Evolutionary conservation across 2,113 vertebrate species (phyloP).

Genomic region (Motacilla tschutschensis): DNA sequence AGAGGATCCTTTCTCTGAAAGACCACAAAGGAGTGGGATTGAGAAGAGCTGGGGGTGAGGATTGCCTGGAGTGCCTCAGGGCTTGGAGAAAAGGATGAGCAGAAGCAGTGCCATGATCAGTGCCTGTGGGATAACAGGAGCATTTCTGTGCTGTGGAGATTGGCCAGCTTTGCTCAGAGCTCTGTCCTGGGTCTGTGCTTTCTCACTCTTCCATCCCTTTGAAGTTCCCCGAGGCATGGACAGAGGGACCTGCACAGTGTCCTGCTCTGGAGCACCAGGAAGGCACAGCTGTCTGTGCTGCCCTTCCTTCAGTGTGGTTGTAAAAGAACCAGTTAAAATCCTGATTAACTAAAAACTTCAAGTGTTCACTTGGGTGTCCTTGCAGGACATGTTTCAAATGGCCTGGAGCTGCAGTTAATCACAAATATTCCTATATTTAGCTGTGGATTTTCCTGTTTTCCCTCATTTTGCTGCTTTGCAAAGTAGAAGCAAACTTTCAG

Average conservation of each 20-base stretch:
- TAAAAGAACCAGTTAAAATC: not conserved
- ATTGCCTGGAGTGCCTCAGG: not conserved
- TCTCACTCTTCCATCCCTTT: not conserved
- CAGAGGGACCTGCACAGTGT: not conserved
- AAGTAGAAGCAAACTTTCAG: not conserved
- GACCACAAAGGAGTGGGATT: not conserved
- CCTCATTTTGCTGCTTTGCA: not conserved
- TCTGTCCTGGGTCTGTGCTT: not conserved
- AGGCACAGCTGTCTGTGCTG: not conserved
- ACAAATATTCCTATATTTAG: not conserved
- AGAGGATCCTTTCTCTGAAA: not conserved
- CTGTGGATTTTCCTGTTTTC: not conserved
- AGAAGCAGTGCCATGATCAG: fast-evolving
- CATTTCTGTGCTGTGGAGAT: not conserved
- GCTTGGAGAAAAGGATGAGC: not conserved
- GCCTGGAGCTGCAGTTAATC: not conserved
- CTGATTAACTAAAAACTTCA: not conserved
- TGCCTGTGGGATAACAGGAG: not conserved
- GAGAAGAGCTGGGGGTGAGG: not conserved
- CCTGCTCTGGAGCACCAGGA: not conserved
- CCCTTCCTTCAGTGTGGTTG: not conserved
- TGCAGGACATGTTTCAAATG: not conserved
- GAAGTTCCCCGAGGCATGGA: not conserved
- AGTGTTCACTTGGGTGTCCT: not conserved
- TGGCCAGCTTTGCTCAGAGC: not conserved